Percentiles rank a stretch among this genome's conserved stretches.
phyloP scores from a whole-genome alignment of 2,113 vertebrate genomes.

The Tauraco erythrolophus region DNA sequence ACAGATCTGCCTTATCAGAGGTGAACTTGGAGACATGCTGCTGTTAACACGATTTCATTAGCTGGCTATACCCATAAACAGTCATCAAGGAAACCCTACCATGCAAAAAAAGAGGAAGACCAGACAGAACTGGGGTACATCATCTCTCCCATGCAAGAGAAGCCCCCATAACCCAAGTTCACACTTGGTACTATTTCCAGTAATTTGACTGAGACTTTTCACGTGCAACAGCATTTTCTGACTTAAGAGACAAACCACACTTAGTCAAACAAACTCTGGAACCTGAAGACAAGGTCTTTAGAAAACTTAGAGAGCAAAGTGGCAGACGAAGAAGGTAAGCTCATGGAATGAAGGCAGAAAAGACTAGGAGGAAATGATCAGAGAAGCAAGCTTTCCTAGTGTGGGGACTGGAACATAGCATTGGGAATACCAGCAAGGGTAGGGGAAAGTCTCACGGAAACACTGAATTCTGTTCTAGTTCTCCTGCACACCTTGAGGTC shows the following conservation, averaged over 20 bases:
- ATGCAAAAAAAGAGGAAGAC: background rate
- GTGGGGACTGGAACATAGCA: background rate
- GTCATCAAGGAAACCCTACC: background rate
- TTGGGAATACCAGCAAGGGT: background rate
- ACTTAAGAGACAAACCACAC: background rate
- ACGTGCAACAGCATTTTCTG: background rate
- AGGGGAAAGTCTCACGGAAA: background rate
- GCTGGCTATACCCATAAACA: background rate
- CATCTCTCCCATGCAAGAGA: background rate
- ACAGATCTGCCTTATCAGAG: slow-evolving; percentile 25
- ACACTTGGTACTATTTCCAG: background rate
- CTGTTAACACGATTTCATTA: background rate
- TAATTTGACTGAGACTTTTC: background rate
- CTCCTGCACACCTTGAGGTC: background rate
- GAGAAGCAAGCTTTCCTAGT: background rate
- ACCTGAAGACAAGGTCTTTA: background rate
- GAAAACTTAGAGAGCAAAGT: background rate
- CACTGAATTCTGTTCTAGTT: background rate
- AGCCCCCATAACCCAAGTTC: background rate
- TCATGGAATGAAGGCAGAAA: background rate
- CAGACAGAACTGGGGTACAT: background rate
- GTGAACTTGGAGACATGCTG: background rate
- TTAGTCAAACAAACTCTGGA: background rate
- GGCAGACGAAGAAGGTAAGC: background rate
- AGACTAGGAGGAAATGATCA: background rate